Evolutionary conservation across 2,113 vertebrate species (phyloP).

Genomic region (Pholis gunnellus): DNA sequence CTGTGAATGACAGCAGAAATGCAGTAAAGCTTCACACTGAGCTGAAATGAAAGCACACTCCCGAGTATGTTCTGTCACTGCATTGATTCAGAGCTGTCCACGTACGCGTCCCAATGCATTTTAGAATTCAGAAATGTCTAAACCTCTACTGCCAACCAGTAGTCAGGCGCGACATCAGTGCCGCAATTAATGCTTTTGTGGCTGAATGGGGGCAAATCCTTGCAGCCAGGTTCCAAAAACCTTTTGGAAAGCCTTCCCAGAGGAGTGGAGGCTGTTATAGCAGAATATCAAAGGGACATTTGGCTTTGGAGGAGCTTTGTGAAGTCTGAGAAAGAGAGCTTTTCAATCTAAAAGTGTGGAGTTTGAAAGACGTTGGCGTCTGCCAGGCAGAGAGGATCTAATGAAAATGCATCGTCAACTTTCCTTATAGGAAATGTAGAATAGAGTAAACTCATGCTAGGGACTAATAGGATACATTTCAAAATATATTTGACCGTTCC

Average conservation of each 20-base stretch:
- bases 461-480: neutral
- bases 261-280: neutral
- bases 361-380: neutral
- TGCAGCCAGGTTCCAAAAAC: constrained; percentile 14
- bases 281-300: neutral
- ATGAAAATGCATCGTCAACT: neutral
- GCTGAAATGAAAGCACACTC: too few relatives aligned
- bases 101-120: too few relatives aligned
- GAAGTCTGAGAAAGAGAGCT: neutral
- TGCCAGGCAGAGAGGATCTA: neutral
- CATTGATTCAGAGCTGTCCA: too few relatives aligned
- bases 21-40: too few relatives aligned
- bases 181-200: constrained; percentile 30
- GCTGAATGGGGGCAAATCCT: constrained; percentile 26
- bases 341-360: neutral
- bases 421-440: neutral
- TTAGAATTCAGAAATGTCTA: neutral
- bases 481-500: neutral
- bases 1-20: too few relatives aligned
- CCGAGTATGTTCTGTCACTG: too few relatives aligned
- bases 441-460: neutral
- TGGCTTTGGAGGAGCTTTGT: constrained; percentile 13
- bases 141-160: neutral
- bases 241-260: neutral
- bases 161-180: constrained; percentile 18